Base-by-base conservation (phyloP, 2,888 invertebrate genomes). In the Stomorhina lunata region DNA sequence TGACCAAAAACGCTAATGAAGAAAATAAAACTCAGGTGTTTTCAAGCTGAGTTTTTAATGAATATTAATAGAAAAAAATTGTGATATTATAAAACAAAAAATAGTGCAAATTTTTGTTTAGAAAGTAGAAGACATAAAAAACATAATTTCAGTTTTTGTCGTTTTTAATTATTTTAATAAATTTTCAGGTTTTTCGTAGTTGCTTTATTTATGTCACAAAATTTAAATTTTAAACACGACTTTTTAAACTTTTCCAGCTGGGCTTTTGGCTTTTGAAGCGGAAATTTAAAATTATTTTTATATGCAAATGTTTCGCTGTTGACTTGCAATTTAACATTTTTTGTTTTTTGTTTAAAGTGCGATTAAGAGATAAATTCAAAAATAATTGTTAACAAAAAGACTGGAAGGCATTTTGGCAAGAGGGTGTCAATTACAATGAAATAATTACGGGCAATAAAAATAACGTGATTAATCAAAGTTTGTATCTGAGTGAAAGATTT, bases 221-320 rank as follows among this genome's bases (percentile, higher is more conserved):
- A 32, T n/a, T 55, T 63, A 40, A 40, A 27, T 50, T 37, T 29
- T 17, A 45, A 72, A 37, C 48, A 50, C n/a, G 9, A 59, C 22
- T 72, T 50, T 61, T 34, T 15, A 2, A n/a, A n/a, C n/a, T 27
- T 61, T 40, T 5, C n/a, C n/a, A n/a, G n/a, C n/a, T n/a, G n/a
- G 12, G 7, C 12, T 29, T 15, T 25, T 50, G n/a, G 50, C n/a
- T 6, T 59, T 48, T 10, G 29, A 68, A 68, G 59, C 66, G 75
- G 57, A 76, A 66, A 57, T 37, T 50, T 34, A 4, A 61, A 50
- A 53, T 15, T 73, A 61, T 72, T 61, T 72, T 32, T 29, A 43
- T 63, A 73, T 73, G 73, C 73, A 73, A 73, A 73, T 63, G 29
- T n/a, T n/a, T n/a, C n/a, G 4, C 29, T 45, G 40, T 53, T 73